phyloP scores from a whole-genome alignment of 37 sponge, comb jelly and placozoan genomes.

The Hormiphora californensis region DNA sequence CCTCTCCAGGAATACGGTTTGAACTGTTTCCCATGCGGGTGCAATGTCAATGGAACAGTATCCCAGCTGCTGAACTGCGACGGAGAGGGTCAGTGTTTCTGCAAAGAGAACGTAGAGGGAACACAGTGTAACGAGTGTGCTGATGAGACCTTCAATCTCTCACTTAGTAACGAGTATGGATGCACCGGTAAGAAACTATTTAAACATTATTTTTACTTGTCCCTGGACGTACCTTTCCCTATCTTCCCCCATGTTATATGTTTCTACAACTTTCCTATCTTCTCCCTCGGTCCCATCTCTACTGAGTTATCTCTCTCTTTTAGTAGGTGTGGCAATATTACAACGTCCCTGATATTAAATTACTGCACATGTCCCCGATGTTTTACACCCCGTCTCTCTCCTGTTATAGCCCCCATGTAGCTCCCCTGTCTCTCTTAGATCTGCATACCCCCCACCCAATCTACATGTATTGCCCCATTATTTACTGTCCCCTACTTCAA shows the following conservation, averaged over 20 bases:
- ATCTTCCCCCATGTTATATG: background rate
- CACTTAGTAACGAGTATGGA: constrained; percentile 20
- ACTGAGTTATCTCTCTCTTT: too few species aligned
- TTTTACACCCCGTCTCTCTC: too few species aligned
- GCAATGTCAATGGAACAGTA: background rate
- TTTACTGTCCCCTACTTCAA: background rate
- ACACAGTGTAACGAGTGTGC: constrained; percentile 68
- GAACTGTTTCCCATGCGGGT: constrained; percentile 23
- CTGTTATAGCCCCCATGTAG: too few species aligned
- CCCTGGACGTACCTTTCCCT: background rate
- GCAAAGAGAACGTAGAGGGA: constrained; percentile 69
- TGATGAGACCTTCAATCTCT: constrained; percentile 51
- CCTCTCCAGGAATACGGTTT: background rate
- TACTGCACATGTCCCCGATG: too few species aligned
- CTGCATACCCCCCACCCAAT: too few species aligned
- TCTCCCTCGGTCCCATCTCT: too few species aligned
- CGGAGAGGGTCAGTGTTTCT: constrained; percentile 64
- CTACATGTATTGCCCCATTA: too few species aligned
- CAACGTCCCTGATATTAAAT: too few species aligned
- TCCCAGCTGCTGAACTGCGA: constrained; percentile 45
- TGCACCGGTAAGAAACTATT: background rate
- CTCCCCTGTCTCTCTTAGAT: too few species aligned
- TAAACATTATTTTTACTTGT: background rate
- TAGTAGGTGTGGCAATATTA: too few species aligned
- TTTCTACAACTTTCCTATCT: background rate